Percentiles rank a stretch among this genome's conserved stretches.
Evolutionary conservation across 2,888 invertebrate species (phyloP).

Genomic region (Pantelozetes paolii): DNA sequence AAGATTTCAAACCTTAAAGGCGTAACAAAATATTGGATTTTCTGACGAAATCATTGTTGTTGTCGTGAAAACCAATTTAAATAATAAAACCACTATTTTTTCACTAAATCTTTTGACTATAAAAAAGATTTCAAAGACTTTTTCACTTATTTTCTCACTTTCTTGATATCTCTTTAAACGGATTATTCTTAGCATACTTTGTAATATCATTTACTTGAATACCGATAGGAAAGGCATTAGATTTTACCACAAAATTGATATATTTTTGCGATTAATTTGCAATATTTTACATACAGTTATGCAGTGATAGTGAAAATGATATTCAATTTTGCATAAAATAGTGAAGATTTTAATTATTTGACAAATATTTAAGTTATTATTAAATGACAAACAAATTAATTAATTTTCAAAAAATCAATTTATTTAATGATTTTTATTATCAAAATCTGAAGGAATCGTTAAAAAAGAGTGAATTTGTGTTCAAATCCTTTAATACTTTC

Average conservation of each 20-base stretch:
- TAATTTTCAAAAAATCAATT: too few relatives aligned
- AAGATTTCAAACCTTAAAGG: constrained; percentile 6
- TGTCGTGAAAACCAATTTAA: constrained; percentile 29
- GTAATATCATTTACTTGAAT: not conserved
- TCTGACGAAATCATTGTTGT: not conserved
- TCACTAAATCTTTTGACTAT: not conserved
- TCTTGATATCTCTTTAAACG: not conserved
- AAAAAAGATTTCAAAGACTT: not conserved
- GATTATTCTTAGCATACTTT: not conserved
- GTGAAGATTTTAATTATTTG: too few relatives aligned
- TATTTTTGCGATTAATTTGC: too few relatives aligned
- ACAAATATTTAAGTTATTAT: too few relatives aligned
- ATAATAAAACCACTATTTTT: constrained; percentile 10
- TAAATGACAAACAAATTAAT: too few relatives aligned
- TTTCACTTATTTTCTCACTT: not conserved
- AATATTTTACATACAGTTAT: too few relatives aligned
- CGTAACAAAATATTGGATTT: constrained; percentile 27
- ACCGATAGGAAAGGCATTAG: not conserved
- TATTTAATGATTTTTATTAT: too few relatives aligned
- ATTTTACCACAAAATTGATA: not conserved
- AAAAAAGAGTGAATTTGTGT: too few relatives aligned
- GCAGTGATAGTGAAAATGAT: too few relatives aligned
- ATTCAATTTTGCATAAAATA: too few relatives aligned
- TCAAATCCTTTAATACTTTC: too few relatives aligned
- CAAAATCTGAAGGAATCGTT: too few relatives aligned